Percentiles rank a stretch among this genome's conserved stretches.
phyloP scores from a whole-genome alignment of 2,888 invertebrate species.

The Adelphocoris suturalis region DNA sequence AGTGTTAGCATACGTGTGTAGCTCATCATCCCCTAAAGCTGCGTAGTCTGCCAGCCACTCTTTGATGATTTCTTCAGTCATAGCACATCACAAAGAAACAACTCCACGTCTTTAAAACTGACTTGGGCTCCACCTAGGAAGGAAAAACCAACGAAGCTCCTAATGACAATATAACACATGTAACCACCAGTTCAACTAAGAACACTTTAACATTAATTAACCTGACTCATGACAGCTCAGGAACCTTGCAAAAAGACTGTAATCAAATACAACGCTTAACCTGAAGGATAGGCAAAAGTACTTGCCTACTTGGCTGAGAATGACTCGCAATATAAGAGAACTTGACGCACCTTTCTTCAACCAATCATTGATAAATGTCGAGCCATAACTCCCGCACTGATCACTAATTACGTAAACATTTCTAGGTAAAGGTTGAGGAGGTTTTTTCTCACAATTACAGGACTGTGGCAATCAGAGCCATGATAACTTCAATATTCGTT shows the following conservation, averaged over 20 bases:
- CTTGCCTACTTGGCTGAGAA: slow-evolving; percentile 4
- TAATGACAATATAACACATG: too few species aligned
- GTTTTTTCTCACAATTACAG: slow-evolving; percentile 44
- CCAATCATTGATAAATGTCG: not conserved
- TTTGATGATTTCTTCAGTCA: slow-evolving; percentile 80
- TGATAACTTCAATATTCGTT: slow-evolving; percentile 47
- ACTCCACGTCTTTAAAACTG: not conserved
- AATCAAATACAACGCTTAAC: not conserved
- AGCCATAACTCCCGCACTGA: slow-evolving; percentile 35
- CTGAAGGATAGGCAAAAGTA: not conserved
- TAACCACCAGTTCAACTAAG: not conserved
- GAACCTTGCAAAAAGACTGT: not conserved
- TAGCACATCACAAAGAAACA: slow-evolving; percentile 71
- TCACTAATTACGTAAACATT: slow-evolving; percentile 46
- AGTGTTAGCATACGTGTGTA: slow-evolving; percentile 88
- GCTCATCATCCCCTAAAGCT: slow-evolving; percentile 86
- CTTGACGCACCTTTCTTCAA: slow-evolving; percentile 31
- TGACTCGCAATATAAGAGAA: slow-evolving; percentile 7
- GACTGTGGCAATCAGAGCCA: slow-evolving; percentile 54
- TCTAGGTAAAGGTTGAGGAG: not conserved
- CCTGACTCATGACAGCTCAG: too few species aligned
- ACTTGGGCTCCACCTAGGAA: not conserved
- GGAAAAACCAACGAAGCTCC: not conserved
- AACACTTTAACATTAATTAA: not conserved
- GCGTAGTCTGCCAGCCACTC: slow-evolving; percentile 83